Conservation (phyloP, 2,113 vertebrate genomes). For the Amphiprion ocellaris region DNA sequence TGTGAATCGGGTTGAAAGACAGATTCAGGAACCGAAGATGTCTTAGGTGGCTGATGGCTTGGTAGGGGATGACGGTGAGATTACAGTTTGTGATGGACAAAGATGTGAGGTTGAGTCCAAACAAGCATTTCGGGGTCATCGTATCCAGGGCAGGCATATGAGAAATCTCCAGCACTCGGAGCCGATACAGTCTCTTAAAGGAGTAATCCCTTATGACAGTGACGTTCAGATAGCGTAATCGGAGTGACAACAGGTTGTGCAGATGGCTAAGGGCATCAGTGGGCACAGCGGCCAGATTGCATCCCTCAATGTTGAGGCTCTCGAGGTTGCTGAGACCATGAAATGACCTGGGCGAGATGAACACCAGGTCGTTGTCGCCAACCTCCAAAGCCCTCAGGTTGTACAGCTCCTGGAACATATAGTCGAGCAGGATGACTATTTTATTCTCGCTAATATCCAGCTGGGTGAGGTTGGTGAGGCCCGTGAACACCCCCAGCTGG, state of each 20-base stretch:
- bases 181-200: constrained; percentile 94
- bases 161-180: constrained; percentile 93
- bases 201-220: constrained; percentile 95
- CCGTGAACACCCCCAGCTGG: constrained; percentile 95
- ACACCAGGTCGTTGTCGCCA: constrained; percentile 97
- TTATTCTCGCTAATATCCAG: constrained; percentile 99
- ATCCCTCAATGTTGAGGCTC: constrained; percentile 95
- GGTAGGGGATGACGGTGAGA: constrained; percentile 91
- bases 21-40: constrained; percentile 96
- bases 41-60: constrained; percentile 95
- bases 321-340: constrained; percentile 96
- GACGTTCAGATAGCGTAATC: constrained; percentile 94
- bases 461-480: constrained; percentile 96
- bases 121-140: constrained; percentile 95
- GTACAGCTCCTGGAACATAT: constrained; percentile 99
- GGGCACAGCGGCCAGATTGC: constrained; percentile 95
- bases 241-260: constrained; percentile 92
- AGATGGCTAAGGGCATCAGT: constrained; percentile 97
- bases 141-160: constrained; percentile 95
- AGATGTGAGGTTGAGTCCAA: constrained; percentile 96
- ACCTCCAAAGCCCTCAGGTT: constrained; percentile 97
- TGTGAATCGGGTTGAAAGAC: constrained; percentile 95
- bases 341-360: constrained; percentile 96
- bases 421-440: constrained; percentile 98
- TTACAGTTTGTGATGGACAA: constrained; percentile 96